Evolutionary conservation across 2,113 vertebrate species (phyloP).

Genomic region (Lepus americanus): DNA sequence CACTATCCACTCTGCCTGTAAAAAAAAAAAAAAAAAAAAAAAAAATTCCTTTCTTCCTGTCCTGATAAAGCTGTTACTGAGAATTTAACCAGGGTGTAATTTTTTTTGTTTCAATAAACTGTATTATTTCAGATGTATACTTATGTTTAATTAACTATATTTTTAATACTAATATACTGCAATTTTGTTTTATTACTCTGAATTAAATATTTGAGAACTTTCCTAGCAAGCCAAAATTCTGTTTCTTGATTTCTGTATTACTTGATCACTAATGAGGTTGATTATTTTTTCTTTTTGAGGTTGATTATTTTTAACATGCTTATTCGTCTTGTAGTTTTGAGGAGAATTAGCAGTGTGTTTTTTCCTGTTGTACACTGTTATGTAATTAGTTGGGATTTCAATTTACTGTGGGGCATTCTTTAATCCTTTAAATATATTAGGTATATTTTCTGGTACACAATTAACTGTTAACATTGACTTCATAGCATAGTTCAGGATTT

Average conservation of each 20-base stretch:
- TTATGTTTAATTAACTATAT: not conserved
- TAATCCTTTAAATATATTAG: not conserved
- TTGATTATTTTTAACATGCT: not conserved
- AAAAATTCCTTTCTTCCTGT: not conserved
- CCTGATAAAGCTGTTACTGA: not conserved
- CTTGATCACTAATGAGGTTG: not conserved
- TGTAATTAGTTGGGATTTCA: not conserved
- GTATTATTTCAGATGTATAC: not conserved
- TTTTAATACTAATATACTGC: not conserved
- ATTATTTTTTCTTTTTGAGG: not conserved
- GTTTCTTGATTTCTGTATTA: not conserved
- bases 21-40: no score
- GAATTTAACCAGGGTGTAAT: not conserved
- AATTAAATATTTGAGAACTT: slow-evolving; percentile 36
- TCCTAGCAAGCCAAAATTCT: not conserved
- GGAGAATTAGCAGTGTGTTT: not conserved
- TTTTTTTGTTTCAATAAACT: not conserved
- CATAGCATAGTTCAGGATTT: slow-evolving; percentile 18
- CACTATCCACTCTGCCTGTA: no score
- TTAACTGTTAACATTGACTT: slow-evolving; percentile 18
- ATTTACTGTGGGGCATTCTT: not conserved
- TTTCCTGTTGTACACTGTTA: not conserved
- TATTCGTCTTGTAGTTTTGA: not conserved
- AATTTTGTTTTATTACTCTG: not conserved
- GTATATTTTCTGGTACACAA: not conserved